These are phyloP conservation scores for Rhaphigaster nebulosa DNA, from an alignment of 2,888 invertebrate genomes.

Conservation along the genomic window DNA sequence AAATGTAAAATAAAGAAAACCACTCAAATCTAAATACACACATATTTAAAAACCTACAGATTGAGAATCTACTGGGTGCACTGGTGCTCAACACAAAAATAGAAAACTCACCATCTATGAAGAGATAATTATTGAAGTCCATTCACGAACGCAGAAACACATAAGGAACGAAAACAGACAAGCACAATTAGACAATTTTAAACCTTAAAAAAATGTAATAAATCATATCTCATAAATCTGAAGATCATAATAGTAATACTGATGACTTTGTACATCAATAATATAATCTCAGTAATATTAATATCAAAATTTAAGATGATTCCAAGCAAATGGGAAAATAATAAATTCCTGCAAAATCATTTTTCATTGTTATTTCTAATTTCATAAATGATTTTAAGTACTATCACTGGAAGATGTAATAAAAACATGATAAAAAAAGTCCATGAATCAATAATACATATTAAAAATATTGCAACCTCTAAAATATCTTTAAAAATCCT, in stretches of 20 bases:
- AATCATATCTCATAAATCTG: slow-evolving; percentile 31
- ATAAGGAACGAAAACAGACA: slow-evolving; percentile 61
- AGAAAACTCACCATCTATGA: slow-evolving; percentile 62
- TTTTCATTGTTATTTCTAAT: background rate
- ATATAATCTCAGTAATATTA: background rate
- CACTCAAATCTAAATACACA: slow-evolving; percentile 35
- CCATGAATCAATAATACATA: background rate
- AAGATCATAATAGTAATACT: background rate
- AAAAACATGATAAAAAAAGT: background rate
- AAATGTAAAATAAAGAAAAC: background rate
- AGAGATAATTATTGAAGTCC: slow-evolving; percentile 60
- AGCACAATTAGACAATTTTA: slow-evolving; percentile 53
- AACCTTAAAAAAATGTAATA: slow-evolving; percentile 9
- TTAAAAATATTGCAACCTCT: background rate
- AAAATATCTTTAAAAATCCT: too few species aligned
- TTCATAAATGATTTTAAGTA: background rate
- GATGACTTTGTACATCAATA: slow-evolving; percentile 3
- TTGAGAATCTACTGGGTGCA: slow-evolving; percentile 44
- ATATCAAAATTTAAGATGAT: background rate
- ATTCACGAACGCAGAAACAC: slow-evolving; percentile 60
- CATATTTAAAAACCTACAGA: slow-evolving; percentile 31
- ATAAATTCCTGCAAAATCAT: background rate
- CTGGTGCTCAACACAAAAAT: slow-evolving; percentile 49
- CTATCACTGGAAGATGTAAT: background rate
- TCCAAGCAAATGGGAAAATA: background rate